Conservation (phyloP, 1,140 invertebrate genomes). For the Pogonomyrmex barbatus region DNA sequence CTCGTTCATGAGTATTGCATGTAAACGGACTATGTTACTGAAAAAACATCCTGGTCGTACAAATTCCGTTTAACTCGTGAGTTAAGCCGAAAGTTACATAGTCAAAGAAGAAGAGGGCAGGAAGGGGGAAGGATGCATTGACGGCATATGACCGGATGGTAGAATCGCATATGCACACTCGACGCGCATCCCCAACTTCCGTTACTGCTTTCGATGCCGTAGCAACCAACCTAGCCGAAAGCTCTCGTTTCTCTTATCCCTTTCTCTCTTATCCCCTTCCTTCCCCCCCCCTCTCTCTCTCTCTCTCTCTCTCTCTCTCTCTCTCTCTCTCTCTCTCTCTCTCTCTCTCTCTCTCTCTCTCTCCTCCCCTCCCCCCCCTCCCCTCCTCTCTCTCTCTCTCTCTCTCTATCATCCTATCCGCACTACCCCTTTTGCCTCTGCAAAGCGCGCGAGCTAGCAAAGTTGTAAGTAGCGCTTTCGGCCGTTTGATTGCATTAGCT, state of each 20-base stretch:
- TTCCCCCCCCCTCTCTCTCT: not conserved
- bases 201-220: not conserved
- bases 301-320: too few relatives aligned
- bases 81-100: constrained; percentile 63
- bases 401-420: not conserved
- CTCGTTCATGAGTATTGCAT: not conserved
- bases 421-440: constrained; percentile 48
- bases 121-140: constrained; percentile 10
- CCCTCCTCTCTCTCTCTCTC: not conserved
- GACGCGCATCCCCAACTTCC: constrained; percentile 8
- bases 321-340: too few relatives aligned
- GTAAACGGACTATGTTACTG: constrained; percentile 9
- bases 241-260: constrained; percentile 12
- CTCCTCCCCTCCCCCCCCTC: too few relatives aligned
- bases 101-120: not conserved
- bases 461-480: constrained; percentile 79
- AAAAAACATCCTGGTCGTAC: constrained; percentile 23
- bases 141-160: constrained; percentile 50
- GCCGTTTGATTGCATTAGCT: constrained; percentile 78
- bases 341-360: too few relatives aligned
- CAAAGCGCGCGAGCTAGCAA: constrained; percentile 71
- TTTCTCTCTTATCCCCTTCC: not conserved
- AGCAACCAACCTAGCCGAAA: constrained; percentile 36
- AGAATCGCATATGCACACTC: constrained; percentile 36
- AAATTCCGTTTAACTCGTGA: constrained; percentile 47